A percentile compares a stretch with the other conserved stretches of the same genome.
Conservation (phyloP, 2,888 invertebrate species). For the Tinea semifulvella region DNA sequence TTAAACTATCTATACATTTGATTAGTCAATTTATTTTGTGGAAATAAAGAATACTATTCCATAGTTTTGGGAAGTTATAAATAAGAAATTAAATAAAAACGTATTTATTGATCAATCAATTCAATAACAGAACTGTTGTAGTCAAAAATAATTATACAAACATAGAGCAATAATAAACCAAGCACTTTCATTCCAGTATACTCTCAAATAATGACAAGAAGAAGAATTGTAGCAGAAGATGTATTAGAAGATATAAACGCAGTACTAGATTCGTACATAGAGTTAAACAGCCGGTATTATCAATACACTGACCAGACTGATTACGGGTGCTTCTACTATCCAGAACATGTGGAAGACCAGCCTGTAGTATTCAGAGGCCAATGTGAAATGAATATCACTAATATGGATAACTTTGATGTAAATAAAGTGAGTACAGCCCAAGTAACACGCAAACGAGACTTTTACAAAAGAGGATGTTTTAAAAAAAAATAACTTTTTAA, state of each 20-base stretch:
- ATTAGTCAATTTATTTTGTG: too few species aligned
- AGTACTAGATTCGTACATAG: constrained; percentile 27
- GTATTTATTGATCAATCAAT: too few species aligned
- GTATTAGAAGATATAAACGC: constrained; percentile 27
- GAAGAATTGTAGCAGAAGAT: constrained; percentile 25
- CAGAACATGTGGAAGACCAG: constrained; percentile 23
- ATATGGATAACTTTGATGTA: constrained; percentile 19
- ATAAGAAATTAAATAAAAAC: too few species aligned
- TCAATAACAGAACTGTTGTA: too few species aligned
- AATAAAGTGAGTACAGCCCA: constrained; percentile 3
- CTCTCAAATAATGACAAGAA: constrained; percentile 33
- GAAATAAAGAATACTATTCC: too few species aligned
- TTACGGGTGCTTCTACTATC: constrained; percentile 35
- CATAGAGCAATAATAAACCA: too few species aligned
- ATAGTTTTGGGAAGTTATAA: too few species aligned
- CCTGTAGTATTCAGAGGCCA: constrained; percentile 35
- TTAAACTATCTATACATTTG: too few species aligned
- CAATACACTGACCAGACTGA: constrained; percentile 27
- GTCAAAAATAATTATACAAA: too few species aligned
- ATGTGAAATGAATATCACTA: constrained; percentile 31
- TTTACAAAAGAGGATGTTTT: too few species aligned
- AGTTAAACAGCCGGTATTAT: constrained; percentile 33
- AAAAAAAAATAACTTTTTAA: too few species aligned
- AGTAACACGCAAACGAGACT: too few species aligned
- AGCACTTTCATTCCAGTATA: constrained; percentile 7